Evolutionary conservation across 2,888 invertebrate genomes (phyloP).

Genomic region (Hirtodrosophila confusa): DNA sequence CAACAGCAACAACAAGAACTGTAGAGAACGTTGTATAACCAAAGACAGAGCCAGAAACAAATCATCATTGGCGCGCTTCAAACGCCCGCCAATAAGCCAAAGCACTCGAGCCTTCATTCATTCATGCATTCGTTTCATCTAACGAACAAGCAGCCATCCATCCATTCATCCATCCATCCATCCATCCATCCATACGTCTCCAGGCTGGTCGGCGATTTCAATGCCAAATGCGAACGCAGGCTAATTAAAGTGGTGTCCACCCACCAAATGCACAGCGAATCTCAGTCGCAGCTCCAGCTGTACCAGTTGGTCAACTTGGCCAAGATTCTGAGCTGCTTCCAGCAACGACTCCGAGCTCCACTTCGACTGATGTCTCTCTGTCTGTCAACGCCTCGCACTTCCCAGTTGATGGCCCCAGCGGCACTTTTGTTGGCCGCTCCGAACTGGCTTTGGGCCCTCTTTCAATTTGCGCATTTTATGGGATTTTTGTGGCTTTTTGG

Average conservation of each 20-base stretch:
- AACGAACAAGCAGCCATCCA: slow-evolving; percentile 21
- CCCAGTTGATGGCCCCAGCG: slow-evolving; percentile 43
- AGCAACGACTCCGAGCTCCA: not conserved
- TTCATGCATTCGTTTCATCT: slow-evolving; percentile 23
- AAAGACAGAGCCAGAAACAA: slow-evolving; percentile 16
- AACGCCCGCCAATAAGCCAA: slow-evolving; percentile 53
- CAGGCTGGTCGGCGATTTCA: slow-evolving; percentile 64
- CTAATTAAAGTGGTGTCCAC: slow-evolving; percentile 81
- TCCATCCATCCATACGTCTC: slow-evolving; percentile 37
- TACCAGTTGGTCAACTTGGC: slow-evolving; percentile 33
- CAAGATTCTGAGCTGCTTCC: slow-evolving; percentile 20
- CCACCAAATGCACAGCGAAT: slow-evolving; percentile 54
- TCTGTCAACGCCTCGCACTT: slow-evolving; percentile 61
- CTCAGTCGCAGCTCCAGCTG: slow-evolving; percentile 7
- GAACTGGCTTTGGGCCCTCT: slow-evolving; percentile 37
- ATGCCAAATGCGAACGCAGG: slow-evolving; percentile 64
- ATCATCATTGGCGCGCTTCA: slow-evolving; percentile 75
- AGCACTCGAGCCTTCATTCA: slow-evolving; percentile 48
- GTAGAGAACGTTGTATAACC: not conserved
- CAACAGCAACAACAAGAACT: slow-evolving; percentile 14
- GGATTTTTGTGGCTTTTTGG: slow-evolving; percentile 60
- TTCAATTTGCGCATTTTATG: slow-evolving; percentile 70
- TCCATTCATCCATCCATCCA: slow-evolving; percentile 22
- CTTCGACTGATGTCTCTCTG: slow-evolving; percentile 30
- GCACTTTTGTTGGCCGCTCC: slow-evolving; percentile 53